A percentile compares a stretch with the other conserved stretches of the same genome.
Evolutionary conservation across 2,888 invertebrate species (phyloP).

Genomic region (Therioaphis trifolii): DNA sequence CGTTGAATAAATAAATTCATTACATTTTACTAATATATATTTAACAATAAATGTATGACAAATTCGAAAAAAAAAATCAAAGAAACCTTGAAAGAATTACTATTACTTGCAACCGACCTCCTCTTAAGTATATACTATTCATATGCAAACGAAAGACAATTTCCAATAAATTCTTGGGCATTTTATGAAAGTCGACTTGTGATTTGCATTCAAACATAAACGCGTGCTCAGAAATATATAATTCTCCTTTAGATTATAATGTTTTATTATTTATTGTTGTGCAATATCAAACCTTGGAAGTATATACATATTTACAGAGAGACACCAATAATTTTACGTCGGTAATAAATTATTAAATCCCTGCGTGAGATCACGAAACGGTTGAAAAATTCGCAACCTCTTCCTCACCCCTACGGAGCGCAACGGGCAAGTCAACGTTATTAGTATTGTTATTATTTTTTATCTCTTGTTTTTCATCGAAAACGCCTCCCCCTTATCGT

Average conservation of each 20-base stretch:
- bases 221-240: slow-evolving; percentile 13
- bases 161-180: slow-evolving; percentile 44
- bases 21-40: neutral
- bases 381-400: neutral
- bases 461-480: slow-evolving; percentile 24
- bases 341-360: slow-evolving; percentile 54
- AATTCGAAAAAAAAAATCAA: neutral
- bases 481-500: neutral
- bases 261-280: slow-evolving; percentile 47
- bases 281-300: slow-evolving; percentile 39
- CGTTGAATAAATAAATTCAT: neutral
- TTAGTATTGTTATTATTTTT: neutral
- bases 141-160: slow-evolving; percentile 24
- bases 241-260: slow-evolving; percentile 25
- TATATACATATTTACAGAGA: slow-evolving; percentile 16
- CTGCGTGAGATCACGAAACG: slow-evolving; percentile 39
- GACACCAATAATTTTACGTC: slow-evolving; percentile 1
- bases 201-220: slow-evolving; percentile 29
- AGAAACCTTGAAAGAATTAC: slow-evolving; percentile 16
- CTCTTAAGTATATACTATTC: slow-evolving; percentile 13
- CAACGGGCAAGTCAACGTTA: neutral
- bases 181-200: slow-evolving; percentile 49
- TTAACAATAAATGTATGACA: no score
- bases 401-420: neutral
- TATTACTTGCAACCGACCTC: slow-evolving; percentile 23